A percentile compares a stretch with the other conserved stretches of the same genome.
Conservation (phyloP, 1,140 invertebrate genomes). For the Pogonomyrmex barbatus region DNA sequence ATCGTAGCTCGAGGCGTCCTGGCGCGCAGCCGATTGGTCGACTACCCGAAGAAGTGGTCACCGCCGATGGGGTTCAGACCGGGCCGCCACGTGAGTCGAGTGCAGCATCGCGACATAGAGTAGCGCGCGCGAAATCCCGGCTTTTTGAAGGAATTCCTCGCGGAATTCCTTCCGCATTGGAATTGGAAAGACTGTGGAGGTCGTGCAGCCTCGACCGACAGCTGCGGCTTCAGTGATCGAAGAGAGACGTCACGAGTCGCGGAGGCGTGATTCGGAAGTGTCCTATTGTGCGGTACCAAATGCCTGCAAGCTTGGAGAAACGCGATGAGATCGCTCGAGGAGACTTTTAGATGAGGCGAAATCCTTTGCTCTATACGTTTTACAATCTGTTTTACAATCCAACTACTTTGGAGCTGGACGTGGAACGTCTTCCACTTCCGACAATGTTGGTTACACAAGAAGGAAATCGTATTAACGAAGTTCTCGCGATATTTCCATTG, state of each 20-base stretch:
- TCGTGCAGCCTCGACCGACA: background rate
- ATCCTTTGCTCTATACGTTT: background rate
- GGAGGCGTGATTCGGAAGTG: conserved; percentile 1
- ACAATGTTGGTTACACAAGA: background rate
- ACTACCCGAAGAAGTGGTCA: conserved; percentile 75
- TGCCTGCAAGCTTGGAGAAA: conserved; percentile 19
- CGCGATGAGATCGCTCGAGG: background rate
- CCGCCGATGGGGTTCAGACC: conserved; percentile 71
- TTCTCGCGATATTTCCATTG: background rate
- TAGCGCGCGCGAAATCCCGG: conserved; percentile 58
- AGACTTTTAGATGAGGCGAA: conserved; percentile 11
- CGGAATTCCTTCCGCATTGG: background rate
- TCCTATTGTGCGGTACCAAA: conserved; percentile 13
- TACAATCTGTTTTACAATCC: background rate
- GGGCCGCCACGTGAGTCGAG: conserved; percentile 79
- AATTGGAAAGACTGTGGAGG: background rate
- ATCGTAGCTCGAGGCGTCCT: conserved; percentile 65
- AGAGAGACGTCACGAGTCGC: background rate
- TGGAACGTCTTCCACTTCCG: background rate
- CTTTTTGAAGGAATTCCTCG: conserved; percentile 9
- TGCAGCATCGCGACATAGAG: conserved; percentile 64
- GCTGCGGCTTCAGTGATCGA: background rate
- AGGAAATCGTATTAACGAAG: background rate
- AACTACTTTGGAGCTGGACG: background rate
- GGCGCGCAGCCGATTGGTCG: conserved; percentile 74